Evolutionary conservation across 1,140 invertebrate genomes (phyloP).

Genomic region (Hydropsyche tenuis): DNA sequence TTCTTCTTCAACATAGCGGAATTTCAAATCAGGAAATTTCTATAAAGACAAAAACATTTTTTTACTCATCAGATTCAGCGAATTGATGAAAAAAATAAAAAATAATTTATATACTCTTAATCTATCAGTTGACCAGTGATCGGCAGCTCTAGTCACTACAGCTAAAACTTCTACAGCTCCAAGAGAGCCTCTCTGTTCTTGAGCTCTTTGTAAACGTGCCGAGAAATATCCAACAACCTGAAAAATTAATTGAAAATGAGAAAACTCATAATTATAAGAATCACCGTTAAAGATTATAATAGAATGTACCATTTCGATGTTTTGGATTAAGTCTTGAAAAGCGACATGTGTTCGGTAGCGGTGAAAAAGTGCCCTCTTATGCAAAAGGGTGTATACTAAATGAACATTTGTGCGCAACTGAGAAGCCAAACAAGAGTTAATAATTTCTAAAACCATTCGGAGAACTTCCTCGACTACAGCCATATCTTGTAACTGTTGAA

Average conservation of each 20-base stretch:
- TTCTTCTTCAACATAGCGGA: constrained; percentile 99
- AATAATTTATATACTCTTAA: constrained; percentile 72
- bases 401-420: constrained; percentile 92
- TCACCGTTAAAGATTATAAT: constrained; percentile 50
- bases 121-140: constrained; percentile 90
- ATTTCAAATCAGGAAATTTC: constrained; percentile 99
- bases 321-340: constrained; percentile 95
- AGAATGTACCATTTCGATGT: constrained; percentile 85
- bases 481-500: constrained; percentile 80
- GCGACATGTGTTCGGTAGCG: constrained; percentile 85
- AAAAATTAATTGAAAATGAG: constrained; percentile 21
- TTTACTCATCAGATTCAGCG: neutral
- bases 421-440: constrained; percentile 90
- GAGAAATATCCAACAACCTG: constrained; percentile 90
- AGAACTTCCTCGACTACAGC: constrained; percentile 96
- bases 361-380: constrained; percentile 91
- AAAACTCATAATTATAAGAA: no score
- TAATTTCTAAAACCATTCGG: constrained; percentile 93
- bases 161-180: constrained; percentile 86
- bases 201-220: constrained; percentile 69
- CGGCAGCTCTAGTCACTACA: constrained; percentile 85
- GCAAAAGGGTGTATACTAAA: constrained; percentile 94
- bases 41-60: constrained; percentile 57
- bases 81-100: neutral
- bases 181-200: constrained; percentile 71